These are phyloP conservation scores for Nymphicus hollandicus DNA, from an alignment of 2,113 vertebrate genomes.

Conservation along the genomic window DNA sequence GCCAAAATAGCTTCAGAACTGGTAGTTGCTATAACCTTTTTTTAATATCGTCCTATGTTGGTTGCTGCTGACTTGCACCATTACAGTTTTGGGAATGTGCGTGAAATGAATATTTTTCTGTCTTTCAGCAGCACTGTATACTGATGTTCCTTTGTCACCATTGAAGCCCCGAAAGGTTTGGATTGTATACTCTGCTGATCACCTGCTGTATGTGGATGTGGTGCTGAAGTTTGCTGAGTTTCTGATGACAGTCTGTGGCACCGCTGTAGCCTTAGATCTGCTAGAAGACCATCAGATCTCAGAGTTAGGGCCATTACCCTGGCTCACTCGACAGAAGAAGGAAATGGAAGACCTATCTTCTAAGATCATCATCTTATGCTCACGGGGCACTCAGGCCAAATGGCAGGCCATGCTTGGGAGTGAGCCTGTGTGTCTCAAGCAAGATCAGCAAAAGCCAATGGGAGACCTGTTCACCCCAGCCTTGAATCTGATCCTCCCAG, in stretches of 20 bases:
- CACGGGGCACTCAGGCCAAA: slow-evolving; percentile 87
- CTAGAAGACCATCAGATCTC: slow-evolving; percentile 82
- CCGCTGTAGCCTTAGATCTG: slow-evolving; percentile 87
- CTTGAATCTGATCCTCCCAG: slow-evolving; percentile 87
- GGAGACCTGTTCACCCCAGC: slow-evolving; percentile 91
- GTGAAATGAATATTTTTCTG: neutral
- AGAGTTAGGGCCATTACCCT: slow-evolving; percentile 81
- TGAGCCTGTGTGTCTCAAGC: slow-evolving; percentile 72
- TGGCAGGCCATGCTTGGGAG: slow-evolving; percentile 89
- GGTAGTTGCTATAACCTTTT: neutral
- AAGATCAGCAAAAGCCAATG: slow-evolving; percentile 77
- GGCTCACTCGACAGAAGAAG: slow-evolving; percentile 87
- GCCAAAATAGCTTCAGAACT: neutral
- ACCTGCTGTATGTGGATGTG: slow-evolving; percentile 85
- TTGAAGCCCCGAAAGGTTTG: slow-evolving; percentile 78
- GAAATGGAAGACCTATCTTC: slow-evolving; percentile 77
- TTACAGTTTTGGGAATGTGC: neutral
- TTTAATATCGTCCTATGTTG: neutral
- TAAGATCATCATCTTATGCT: slow-evolving; percentile 91
- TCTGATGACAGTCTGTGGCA: slow-evolving; percentile 85
- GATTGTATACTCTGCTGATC: slow-evolving; percentile 92
- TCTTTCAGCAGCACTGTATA: neutral
- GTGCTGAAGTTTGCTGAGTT: slow-evolving; percentile 91
- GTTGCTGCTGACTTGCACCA: neutral
- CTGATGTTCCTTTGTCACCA: neutral